Conservation (phyloP, 2,888 invertebrate genomes). For the Norana najaformis region DNA sequence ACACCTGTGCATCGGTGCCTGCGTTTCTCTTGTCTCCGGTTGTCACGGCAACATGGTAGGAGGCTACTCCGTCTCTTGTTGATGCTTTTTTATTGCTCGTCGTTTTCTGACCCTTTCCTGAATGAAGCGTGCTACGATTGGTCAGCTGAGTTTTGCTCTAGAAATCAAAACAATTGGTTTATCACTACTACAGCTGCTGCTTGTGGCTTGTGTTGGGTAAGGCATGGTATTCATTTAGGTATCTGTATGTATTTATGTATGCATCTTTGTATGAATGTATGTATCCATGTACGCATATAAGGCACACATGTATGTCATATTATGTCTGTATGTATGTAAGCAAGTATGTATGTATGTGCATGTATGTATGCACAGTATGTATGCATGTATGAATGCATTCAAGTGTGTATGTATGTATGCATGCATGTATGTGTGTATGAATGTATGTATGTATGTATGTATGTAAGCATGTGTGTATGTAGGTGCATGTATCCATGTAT, state of each 20-base stretch:
- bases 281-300: too few species aligned
- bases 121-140: not conserved
- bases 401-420: too few species aligned
- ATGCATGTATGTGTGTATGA: too few species aligned
- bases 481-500: too few species aligned
- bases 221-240: not conserved
- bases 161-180: not conserved
- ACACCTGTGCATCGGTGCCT: conserved; percentile 60
- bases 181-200: too few species aligned
- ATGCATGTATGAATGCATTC: too few species aligned
- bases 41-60: conserved; percentile 60
- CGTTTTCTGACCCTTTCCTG: not conserved
- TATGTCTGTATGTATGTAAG: not conserved
- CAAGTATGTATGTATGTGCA: not conserved
- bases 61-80: conserved; percentile 26
- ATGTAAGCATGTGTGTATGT: too few species aligned
- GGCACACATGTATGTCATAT: too few species aligned
- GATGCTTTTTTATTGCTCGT: not conserved
- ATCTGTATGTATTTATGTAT: not conserved
- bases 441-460: too few species aligned
- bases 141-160: not conserved
- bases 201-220: not conserved
- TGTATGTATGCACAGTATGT: not conserved
- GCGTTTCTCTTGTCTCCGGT: conserved; percentile 58
- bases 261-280: too few species aligned